Conservation (phyloP, 2,888 invertebrate genomes). For the Cantharis rufa region DNA sequence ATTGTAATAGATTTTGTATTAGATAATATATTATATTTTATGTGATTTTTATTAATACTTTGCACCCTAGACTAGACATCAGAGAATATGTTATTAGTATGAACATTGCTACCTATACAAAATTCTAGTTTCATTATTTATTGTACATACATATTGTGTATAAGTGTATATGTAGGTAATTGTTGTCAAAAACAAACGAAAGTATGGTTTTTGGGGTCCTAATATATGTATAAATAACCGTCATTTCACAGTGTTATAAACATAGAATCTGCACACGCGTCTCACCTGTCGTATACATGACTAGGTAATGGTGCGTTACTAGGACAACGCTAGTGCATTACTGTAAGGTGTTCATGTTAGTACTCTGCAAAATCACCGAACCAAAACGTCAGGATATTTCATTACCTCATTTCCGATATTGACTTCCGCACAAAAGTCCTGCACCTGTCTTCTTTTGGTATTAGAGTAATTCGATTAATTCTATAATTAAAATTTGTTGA, state of each 20-base stretch:
- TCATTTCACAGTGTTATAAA: slow-evolving; percentile 31
- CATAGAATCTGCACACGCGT: slow-evolving; percentile 35
- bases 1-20: too few species aligned
- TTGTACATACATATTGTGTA: background rate
- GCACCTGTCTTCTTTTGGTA: slow-evolving; percentile 18
- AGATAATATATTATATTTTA: too few species aligned
- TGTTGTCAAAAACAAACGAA: background rate
- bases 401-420: slow-evolving; percentile 28
- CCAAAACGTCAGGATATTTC: slow-evolving; percentile 22
- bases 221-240: slow-evolving; percentile 32
- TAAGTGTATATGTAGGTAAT: background rate
- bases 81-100: too few species aligned
- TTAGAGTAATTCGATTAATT: background rate
- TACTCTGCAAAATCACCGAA: slow-evolving; percentile 20
- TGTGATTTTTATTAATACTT: too few species aligned
- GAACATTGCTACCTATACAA: too few species aligned
- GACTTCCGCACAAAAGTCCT: slow-evolving; percentile 13
- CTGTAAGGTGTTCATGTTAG: slow-evolving; percentile 29
- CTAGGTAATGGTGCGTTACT: slow-evolving; percentile 24
- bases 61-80: too few species aligned
- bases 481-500: background rate
- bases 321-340: slow-evolving; percentile 27
- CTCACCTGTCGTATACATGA: slow-evolving; percentile 29
- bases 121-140: background rate
- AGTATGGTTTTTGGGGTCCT: background rate